These are phyloP conservation scores for Hirudinaria manillensis DNA, from an alignment of 2,888 invertebrate genomes.

Conservation along the genomic window DNA sequence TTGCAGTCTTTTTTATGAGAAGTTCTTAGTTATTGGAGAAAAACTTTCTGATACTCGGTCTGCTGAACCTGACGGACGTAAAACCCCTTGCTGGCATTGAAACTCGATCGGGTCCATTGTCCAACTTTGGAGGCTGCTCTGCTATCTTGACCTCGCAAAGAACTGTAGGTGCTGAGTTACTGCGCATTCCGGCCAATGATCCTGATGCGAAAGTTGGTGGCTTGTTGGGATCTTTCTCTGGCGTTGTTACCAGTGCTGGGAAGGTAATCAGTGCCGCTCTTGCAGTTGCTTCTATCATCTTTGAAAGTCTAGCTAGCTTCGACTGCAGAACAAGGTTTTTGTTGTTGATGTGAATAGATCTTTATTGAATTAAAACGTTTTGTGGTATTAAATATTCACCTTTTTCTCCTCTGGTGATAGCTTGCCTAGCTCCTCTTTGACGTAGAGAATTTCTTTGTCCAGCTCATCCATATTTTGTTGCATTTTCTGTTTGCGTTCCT, in stretches of 20 bases:
- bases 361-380: background rate
- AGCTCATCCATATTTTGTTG: background rate
- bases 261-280: constrained; percentile 20
- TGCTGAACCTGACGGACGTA: too few species aligned
- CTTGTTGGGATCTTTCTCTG: too few species aligned
- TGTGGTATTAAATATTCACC: background rate
- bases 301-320: constrained; percentile 7
- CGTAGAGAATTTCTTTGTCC: constrained; percentile 24
- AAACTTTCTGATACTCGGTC: too few species aligned
- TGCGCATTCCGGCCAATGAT: too few species aligned
- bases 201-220: too few species aligned
- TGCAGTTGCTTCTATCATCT: constrained; percentile 26
- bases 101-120: too few species aligned
- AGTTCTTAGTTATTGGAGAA: too few species aligned
- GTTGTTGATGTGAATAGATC: background rate
- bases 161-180: too few species aligned
- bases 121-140: too few species aligned
- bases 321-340: background rate
- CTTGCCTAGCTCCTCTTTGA: constrained; percentile 18
- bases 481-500: background rate
- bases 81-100: too few species aligned
- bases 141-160: too few species aligned
- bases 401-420: constrained; percentile 1
- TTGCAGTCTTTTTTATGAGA: too few species aligned
- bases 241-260: background rate